Base-by-base conservation (phyloP, 1,140 invertebrate genomes). In the Drosophila mayri region DNA sequence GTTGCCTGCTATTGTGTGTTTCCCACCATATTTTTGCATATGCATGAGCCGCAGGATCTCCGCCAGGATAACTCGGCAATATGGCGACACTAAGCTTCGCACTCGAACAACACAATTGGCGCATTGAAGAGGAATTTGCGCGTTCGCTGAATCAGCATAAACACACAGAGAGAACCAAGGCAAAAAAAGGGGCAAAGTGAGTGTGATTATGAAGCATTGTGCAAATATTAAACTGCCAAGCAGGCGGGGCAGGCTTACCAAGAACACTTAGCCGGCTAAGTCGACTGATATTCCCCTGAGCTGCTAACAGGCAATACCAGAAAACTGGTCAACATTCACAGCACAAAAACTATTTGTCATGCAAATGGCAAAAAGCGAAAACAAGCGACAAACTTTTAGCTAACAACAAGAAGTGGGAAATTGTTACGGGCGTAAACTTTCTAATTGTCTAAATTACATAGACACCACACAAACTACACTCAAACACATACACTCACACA, bases 401-500 rank as follows among this genome's bases (percentile, higher is more conserved):
- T 35, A n/a, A 64, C 47, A 71, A 60, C 54, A 57, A 72, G 65
- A 76, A 73, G 76, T 60, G 54, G 66, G 61, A 84, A 80, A 81
- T 71, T 66, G 81, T 84, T 80, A 73, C 68, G 58, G 65, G 68
- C 50, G 67, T 49, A 74, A 88, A 87, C 73, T 88, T 87, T 83
- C 85, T 87, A 87, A 87, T 87, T 87, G 84, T 88, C 86, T 88
- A 64, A 87, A 87, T 84, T 84, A 77, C 76, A 90, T 71, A 83
- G 71, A 87, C 63, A 79, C 49, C 63, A 60, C 74, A 82, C 76
- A 65, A 49, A 74, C 78, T 63, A 67, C 60, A 46, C 18, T 2
- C 49, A 20, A 18, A 54, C 18, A 22, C 49, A 35, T 18, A 10
- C 8, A 47, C 7, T 0, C 10, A 44, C 11, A n/a, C n/a, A n/a